These are phyloP conservation scores for Drosophila suzukii DNA, from an alignment of 1,140 invertebrate species.

Conservation along the genomic window DNA sequence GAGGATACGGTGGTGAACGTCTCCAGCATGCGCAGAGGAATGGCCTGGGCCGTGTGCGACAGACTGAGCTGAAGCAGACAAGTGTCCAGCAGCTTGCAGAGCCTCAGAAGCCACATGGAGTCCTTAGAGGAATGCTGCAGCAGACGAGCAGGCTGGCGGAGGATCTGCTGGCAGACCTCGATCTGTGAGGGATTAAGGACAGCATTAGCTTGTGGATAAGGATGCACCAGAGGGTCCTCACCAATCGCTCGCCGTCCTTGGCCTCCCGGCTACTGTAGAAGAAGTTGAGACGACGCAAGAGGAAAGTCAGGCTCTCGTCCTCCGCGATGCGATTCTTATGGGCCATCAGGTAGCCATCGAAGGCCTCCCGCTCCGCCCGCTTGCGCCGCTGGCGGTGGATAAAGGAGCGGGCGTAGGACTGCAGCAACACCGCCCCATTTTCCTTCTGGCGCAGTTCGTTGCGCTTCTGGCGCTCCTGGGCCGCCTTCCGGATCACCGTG, in stretches of 20 bases:
- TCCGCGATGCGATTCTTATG: slow-evolving; percentile 85
- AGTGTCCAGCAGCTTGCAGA: slow-evolving; percentile 70
- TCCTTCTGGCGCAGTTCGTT: slow-evolving; percentile 88
- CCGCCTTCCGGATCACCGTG: slow-evolving; percentile 89
- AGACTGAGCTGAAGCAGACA: slow-evolving; percentile 71
- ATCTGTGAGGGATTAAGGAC: slow-evolving; percentile 52
- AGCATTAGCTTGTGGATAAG: background rate
- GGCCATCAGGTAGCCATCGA: slow-evolving; percentile 87
- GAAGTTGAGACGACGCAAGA: slow-evolving; percentile 89
- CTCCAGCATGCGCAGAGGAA: slow-evolving; percentile 91
- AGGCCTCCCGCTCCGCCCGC: slow-evolving; percentile 87
- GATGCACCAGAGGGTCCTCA: slow-evolving; percentile 81
- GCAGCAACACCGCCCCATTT: slow-evolving; percentile 88
- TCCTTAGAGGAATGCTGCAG: slow-evolving; percentile 66
- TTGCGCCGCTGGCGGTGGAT: slow-evolving; percentile 88
- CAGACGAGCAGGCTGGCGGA: slow-evolving; percentile 63
- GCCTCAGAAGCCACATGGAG: slow-evolving; percentile 66
- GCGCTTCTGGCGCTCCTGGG: slow-evolving; percentile 93
- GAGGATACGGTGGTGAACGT: slow-evolving; percentile 89
- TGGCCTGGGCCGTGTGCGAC: slow-evolving; percentile 86
- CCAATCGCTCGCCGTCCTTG: slow-evolving; percentile 90
- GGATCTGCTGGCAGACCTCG: slow-evolving; percentile 75
- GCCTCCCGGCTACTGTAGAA: slow-evolving; percentile 88
- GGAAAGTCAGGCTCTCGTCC: slow-evolving; percentile 85
- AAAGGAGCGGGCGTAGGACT: slow-evolving; percentile 91